A percentile compares a stretch with the other conserved stretches of the same genome.
Conservation (phyloP, 2,113 vertebrate species). For the Engraulis encrasicolus region DNA sequence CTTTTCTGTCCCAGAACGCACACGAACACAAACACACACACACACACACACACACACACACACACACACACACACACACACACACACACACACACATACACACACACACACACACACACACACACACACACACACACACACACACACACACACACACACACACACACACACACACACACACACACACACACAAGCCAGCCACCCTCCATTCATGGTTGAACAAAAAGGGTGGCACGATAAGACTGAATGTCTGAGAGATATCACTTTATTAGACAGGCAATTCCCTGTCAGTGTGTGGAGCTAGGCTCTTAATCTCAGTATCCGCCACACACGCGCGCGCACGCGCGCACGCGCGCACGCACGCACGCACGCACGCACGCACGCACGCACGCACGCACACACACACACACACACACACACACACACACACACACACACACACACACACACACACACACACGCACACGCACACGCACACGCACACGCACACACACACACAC, state of each 20-base stretch:
- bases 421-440: no score
- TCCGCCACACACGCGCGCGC: no score
- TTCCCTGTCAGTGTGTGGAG: conserved; percentile 34
- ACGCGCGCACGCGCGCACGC: no score
- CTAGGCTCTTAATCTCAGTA: not conserved
- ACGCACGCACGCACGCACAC: no score
- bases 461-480: no score
- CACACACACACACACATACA: not conserved
- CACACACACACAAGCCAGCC: not conserved
- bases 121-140: not conserved
- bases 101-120: not conserved
- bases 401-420: no score
- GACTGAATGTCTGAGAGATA: not conserved
- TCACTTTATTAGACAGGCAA: conserved; percentile 49
- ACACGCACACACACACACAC: no score
- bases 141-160: no score
- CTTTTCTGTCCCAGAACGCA: not conserved
- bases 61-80: not conserved
- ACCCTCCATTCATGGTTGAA: not conserved
- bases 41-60: not conserved
- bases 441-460: no score
- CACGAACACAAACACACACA: not conserved
- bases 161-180: not conserved
- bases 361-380: no score
- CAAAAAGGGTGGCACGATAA: not conserved